These are phyloP conservation scores for Acanthosepion lycidas DNA, from an alignment of 2,888 invertebrate genomes.

Conservation along the genomic window DNA sequence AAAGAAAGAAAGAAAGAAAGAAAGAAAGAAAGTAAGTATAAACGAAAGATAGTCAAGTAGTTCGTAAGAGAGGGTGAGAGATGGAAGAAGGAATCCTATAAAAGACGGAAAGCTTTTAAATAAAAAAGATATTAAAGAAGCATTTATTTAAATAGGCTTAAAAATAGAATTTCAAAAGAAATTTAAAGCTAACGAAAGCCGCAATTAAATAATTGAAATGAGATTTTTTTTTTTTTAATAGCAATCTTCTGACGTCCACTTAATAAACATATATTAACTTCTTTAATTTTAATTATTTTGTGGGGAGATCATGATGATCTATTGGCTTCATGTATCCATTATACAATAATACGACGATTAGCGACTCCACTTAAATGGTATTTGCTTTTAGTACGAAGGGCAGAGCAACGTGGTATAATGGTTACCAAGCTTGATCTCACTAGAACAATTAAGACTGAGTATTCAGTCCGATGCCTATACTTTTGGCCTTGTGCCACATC, in stretches of 20 bases:
- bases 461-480: too few species aligned
- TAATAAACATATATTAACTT: not conserved
- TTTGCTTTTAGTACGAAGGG: too few species aligned
- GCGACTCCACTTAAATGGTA: too few species aligned
- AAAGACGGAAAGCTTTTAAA: not conserved
- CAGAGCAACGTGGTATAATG: too few species aligned
- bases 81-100: not conserved
- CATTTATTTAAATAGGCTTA: not conserved
- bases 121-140: not conserved
- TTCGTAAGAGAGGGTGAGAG: not conserved
- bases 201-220: not conserved
- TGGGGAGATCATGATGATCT: too few species aligned
- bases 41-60: not conserved
- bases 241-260: not conserved
- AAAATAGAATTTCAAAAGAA: not conserved
- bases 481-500: too few species aligned
- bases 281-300: not conserved
- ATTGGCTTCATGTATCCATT: too few species aligned
- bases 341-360: too few species aligned
- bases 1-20: not conserved
- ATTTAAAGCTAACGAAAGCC: not conserved
- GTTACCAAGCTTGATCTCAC: too few species aligned
- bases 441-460: too few species aligned
- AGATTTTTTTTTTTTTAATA: not conserved
- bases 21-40: not conserved